phyloP scores from a whole-genome alignment of 2,113 vertebrate genomes.

The Notiomystis cincta region DNA sequence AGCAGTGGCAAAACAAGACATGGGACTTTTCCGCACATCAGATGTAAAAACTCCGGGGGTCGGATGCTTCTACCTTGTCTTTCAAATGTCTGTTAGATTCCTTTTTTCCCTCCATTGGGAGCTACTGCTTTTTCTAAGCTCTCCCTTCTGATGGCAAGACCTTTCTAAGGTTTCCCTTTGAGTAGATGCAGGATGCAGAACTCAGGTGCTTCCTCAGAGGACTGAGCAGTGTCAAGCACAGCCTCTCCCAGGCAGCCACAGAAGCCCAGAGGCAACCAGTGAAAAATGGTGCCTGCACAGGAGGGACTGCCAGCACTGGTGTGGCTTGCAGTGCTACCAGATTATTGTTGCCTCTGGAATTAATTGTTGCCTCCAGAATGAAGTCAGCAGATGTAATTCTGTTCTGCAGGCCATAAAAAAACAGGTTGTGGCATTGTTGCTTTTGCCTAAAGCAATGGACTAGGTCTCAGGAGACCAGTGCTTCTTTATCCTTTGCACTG shows the following conservation, averaged over 20 bases:
- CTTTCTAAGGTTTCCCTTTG: neutral
- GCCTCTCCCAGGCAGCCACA: neutral
- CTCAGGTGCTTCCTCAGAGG: rapidly evolving
- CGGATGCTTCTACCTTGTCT: neutral
- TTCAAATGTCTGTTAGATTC: neutral
- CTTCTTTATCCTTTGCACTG: neutral
- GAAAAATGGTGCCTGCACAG: neutral
- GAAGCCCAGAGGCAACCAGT: neutral
- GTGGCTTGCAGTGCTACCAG: neutral
- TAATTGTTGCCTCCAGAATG: neutral
- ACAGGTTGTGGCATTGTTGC: neutral
- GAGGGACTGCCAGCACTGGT: rapidly evolving
- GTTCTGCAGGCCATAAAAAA: neutral
- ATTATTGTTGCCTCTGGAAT: neutral
- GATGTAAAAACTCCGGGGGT: neutral
- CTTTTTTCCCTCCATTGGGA: neutral
- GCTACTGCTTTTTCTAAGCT: neutral
- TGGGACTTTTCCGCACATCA: neutral
- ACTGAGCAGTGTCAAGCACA: neutral
- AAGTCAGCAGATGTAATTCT: neutral
- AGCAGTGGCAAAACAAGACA: neutral
- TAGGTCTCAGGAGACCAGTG: neutral
- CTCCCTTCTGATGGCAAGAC: neutral
- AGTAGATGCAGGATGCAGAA: neutral
- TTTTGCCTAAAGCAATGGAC: neutral